Percentiles rank a stretch among this genome's conserved stretches.
Conservation (phyloP, 2,797 vertebrate genomes). For the Pseudochaenichthys georgianus region DNA sequence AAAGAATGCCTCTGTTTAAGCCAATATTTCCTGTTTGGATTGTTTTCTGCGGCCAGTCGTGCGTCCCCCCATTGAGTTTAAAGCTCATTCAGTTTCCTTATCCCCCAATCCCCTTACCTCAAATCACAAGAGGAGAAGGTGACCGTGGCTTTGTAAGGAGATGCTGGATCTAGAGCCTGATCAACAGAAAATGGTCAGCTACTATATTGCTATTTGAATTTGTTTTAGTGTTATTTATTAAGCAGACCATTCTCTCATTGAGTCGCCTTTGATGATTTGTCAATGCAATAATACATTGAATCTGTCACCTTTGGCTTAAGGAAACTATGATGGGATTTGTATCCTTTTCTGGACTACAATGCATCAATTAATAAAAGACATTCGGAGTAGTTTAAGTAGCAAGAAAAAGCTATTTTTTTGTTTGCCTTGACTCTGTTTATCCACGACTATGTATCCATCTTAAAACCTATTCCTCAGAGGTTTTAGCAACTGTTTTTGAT, state of each 20-base stretch:
- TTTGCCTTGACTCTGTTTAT: not conserved
- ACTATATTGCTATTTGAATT: not conserved
- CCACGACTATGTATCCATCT: not conserved
- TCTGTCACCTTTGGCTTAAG: not conserved
- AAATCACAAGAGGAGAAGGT: conserved; percentile 55
- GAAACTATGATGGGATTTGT: not conserved
- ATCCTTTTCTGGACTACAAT: not conserved
- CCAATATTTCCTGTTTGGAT: conserved; percentile 61
- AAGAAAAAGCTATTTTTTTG: no score
- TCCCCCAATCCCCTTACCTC: conserved; percentile 61
- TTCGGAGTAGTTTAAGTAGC: not conserved
- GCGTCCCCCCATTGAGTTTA: conserved; percentile 36
- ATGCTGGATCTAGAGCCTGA: not conserved
- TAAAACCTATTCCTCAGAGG: not conserved
- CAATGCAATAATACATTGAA: not conserved
- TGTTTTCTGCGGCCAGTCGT: conserved; percentile 38
- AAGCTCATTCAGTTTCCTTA: conserved; percentile 45
- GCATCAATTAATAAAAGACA: not conserved
- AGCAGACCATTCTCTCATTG: not conserved
- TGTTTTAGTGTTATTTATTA: not conserved
- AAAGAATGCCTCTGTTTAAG: conserved; percentile 20
- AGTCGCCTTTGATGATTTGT: not conserved
- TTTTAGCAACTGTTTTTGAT: not conserved
- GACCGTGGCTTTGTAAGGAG: conserved; percentile 39
- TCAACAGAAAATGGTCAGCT: no score